Evolutionary conservation across 2,888 invertebrate species (phyloP).

Genomic region (Eupelmus urozonus): DNA sequence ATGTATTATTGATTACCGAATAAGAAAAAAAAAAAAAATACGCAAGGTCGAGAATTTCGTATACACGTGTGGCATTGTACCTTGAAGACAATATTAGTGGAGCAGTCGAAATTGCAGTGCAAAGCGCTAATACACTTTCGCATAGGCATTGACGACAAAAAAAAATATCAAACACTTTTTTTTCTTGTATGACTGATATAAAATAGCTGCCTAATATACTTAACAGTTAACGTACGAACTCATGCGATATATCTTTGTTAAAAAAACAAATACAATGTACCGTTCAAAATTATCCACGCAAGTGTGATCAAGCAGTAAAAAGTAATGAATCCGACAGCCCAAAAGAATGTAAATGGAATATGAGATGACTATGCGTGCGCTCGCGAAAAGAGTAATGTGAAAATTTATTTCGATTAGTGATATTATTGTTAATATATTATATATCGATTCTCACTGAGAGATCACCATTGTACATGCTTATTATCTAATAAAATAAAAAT

Average conservation of each 20-base stretch:
- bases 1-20: slow-evolving; percentile 18
- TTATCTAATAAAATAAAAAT: slow-evolving; percentile 53
- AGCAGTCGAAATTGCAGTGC: slow-evolving; percentile 19
- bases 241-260: slow-evolving; percentile 6
- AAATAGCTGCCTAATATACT: slow-evolving; percentile 46
- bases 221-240: slow-evolving; percentile 2
- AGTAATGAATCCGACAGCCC: neutral
- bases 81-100: slow-evolving; percentile 70
- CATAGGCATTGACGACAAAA: neutral
- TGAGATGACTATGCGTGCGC: slow-evolving; percentile 23
- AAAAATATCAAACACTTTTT: slow-evolving; percentile 1
- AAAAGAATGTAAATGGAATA: neutral
- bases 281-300: slow-evolving; percentile 14
- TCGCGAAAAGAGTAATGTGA: slow-evolving; percentile 4
- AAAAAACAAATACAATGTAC: neutral
- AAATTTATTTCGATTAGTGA: slow-evolving; percentile 46
- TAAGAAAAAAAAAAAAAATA: neutral
- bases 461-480: slow-evolving; percentile 57
- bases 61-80: slow-evolving; percentile 63
- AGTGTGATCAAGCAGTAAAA: neutral
- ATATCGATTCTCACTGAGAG: slow-evolving; percentile 42
- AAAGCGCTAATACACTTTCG: neutral
- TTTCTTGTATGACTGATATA: slow-evolving; percentile 31
- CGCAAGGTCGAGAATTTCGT: slow-evolving; percentile 66
- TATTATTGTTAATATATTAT: slow-evolving; percentile 56